A percentile compares a stretch with the other conserved stretches of the same genome.
These are phyloP conservation scores for Catocala nupta DNA, from an alignment of 2,888 invertebrate species.

Conservation along the genomic window DNA sequence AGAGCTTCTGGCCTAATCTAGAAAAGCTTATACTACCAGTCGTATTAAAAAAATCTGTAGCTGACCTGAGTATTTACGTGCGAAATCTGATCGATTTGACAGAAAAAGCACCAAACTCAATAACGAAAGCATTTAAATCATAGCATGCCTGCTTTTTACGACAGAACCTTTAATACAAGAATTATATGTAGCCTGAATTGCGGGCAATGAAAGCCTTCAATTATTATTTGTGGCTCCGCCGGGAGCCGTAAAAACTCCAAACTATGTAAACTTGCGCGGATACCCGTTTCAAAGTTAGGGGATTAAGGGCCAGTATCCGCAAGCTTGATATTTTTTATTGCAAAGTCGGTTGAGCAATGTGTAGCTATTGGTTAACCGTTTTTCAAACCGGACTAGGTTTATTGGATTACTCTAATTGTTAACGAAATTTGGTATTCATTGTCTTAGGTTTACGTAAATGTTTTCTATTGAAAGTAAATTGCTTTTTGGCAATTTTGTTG, in stretches of 20 bases:
- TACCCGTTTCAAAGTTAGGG: constrained; percentile 20
- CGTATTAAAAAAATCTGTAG: too few relatives aligned
- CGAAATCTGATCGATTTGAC: too few relatives aligned
- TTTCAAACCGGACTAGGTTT: too few relatives aligned
- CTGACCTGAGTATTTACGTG: too few relatives aligned
- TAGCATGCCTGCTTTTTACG: constrained; percentile 5
- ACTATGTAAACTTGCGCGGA: constrained; percentile 36
- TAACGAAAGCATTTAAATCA: constrained; percentile 5
- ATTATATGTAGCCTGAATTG: constrained; percentile 8
- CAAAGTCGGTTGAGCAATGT: background rate
- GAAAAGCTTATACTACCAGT: too few relatives aligned
- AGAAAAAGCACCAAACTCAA: background rate
- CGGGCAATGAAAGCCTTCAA: constrained; percentile 31
- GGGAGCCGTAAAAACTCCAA: constrained; percentile 38
- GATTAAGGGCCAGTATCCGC: background rate
- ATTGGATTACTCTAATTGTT: too few relatives aligned
- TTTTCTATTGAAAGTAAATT: too few relatives aligned
- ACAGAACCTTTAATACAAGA: constrained; percentile 3
- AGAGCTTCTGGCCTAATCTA: too few relatives aligned
- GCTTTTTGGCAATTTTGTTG: too few relatives aligned
- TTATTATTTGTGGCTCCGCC: constrained; percentile 36
- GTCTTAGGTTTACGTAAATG: too few relatives aligned
- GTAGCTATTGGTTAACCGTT: background rate
- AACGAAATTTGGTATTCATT: too few relatives aligned
- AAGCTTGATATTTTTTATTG: constrained; percentile 2